Conservation (phyloP, 2,797 vertebrate genomes). For the Petrocephalus schoutedeni region DNA sequence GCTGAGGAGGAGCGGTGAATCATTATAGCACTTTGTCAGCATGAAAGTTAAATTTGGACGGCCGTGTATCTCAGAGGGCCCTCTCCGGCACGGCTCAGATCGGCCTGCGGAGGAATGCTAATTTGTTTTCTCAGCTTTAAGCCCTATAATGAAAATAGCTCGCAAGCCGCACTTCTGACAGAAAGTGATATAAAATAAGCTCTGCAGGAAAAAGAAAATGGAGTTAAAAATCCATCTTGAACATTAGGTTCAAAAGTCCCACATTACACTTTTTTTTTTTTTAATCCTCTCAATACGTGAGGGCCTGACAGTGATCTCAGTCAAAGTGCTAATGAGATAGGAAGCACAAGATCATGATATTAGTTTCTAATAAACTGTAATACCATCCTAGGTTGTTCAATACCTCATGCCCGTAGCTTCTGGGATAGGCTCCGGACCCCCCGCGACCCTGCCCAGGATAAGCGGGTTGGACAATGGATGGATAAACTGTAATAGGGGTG, state of each 20-base stretch:
- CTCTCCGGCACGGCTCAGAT: conserved; percentile 29
- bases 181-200: conserved; percentile 14
- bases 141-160: conserved; percentile 39
- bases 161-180: conserved; percentile 21
- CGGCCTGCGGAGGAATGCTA: conserved; percentile 46
- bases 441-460: no score
- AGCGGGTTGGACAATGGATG: no score
- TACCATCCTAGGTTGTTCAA: no score
- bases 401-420: no score
- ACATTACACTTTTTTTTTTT: background rate
- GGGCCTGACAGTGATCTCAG: background rate
- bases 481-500: background rate
- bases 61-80: conserved; percentile 42
- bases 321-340: background rate
- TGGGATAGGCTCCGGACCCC: no score
- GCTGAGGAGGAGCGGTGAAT: conserved; percentile 39
- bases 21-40: conserved; percentile 49
- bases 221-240: background rate
- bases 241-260: background rate
- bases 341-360: background rate
- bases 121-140: conserved; percentile 49
- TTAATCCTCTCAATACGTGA: background rate
- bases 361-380: background rate
- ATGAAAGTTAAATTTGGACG: conserved; percentile 45
- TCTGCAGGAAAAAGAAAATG: background rate